These are phyloP conservation scores for Malacosoma neustria DNA, from an alignment of 2,888 invertebrate species.

Conservation along the genomic window DNA sequence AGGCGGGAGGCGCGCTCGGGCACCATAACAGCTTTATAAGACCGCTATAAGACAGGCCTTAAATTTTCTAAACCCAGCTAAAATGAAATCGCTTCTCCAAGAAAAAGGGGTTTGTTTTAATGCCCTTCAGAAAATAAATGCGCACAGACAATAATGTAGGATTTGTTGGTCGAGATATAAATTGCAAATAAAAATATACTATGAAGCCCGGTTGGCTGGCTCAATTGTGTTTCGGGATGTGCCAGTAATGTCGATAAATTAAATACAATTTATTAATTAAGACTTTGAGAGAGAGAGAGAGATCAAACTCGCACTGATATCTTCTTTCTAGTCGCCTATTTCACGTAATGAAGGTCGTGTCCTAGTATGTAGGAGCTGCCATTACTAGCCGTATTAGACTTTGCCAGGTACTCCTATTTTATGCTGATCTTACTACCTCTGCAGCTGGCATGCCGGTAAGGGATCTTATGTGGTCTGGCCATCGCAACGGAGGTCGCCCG, in stretches of 20 bases:
- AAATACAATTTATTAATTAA: too few species aligned
- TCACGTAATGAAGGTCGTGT: too few species aligned
- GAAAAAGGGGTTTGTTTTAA: slow-evolving; percentile 74
- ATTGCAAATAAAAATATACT: slow-evolving; percentile 69
- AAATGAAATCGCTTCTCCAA: slow-evolving; percentile 65
- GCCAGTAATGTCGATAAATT: slow-evolving; percentile 7
- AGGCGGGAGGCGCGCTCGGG: slow-evolving; percentile 12
- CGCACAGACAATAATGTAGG: slow-evolving; percentile 71
- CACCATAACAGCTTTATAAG: slow-evolving; percentile 35
- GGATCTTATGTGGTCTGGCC: too few species aligned
- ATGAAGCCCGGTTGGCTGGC: slow-evolving; percentile 21
- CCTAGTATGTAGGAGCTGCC: too few species aligned
- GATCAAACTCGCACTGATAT: too few species aligned
- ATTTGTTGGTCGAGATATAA: slow-evolving; percentile 64
- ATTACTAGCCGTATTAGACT: too few species aligned
- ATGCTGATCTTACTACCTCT: too few species aligned
- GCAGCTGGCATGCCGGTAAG: too few species aligned
- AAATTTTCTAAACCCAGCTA: slow-evolving; percentile 72
- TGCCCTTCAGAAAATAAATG: slow-evolving; percentile 73
- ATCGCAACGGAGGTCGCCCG: too few species aligned
- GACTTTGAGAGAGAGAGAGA: too few species aligned
- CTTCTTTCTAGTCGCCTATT: too few species aligned
- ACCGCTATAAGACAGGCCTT: slow-evolving; percentile 56
- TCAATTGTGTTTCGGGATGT: slow-evolving; percentile 32
- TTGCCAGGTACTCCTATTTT: too few species aligned